Conservation (phyloP, 2,797 vertebrate species). For the Gobio occitaniae region DNA sequence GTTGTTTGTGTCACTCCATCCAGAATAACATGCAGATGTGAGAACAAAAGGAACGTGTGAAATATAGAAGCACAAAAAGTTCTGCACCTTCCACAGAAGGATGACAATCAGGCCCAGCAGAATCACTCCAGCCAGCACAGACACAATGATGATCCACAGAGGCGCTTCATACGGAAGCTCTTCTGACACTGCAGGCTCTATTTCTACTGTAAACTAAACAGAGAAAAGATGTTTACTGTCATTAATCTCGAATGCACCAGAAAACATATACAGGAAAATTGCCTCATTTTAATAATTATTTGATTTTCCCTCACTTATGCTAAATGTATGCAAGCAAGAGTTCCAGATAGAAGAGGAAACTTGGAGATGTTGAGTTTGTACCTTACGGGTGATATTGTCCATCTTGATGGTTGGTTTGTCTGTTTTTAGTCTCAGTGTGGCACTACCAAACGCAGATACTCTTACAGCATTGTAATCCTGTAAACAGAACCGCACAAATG, state of each 20-base stretch:
- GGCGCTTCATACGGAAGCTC: slow-evolving; percentile 74
- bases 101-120: slow-evolving; percentile 87
- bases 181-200: slow-evolving; percentile 79
- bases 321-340: slow-evolving; percentile 37
- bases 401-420: slow-evolving; percentile 79
- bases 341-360: background rate
- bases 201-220: slow-evolving; percentile 80
- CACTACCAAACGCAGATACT: slow-evolving; percentile 77
- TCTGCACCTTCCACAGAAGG: slow-evolving; percentile 90
- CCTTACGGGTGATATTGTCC: slow-evolving; percentile 53
- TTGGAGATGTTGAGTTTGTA: slow-evolving; percentile 8
- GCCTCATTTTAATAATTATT: slow-evolving; percentile 49
- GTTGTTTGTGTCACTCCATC: slow-evolving; percentile 1
- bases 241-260: slow-evolving; percentile 21
- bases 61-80: background rate
- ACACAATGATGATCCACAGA: slow-evolving; percentile 85
- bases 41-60: slow-evolving; percentile 15
- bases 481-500: slow-evolving; percentile 26
- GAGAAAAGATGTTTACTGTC: slow-evolving; percentile 34
- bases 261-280: slow-evolving; percentile 40
- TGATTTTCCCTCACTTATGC: slow-evolving; percentile 38
- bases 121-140: slow-evolving; percentile 82
- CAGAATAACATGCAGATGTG: background rate
- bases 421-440: slow-evolving; percentile 82
- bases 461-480: slow-evolving; percentile 82